Evolutionary conservation across 1,140 invertebrate genomes (phyloP), one percentile per base, ranked within the genome.

Genomic region (Eumeta japonica): DNA sequence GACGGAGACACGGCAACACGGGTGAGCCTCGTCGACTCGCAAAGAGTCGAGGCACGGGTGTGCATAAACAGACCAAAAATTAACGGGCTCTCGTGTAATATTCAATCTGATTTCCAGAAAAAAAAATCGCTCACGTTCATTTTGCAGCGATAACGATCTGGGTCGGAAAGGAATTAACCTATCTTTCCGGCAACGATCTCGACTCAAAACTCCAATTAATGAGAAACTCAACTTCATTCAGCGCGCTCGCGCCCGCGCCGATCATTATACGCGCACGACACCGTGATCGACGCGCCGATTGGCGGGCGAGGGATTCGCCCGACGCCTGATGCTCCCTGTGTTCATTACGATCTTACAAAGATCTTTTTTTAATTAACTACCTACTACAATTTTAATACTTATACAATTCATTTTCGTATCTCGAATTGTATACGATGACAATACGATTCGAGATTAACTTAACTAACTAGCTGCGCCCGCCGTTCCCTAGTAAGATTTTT

Each of bases 31-130:
- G n/a, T n/a, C n/a, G n/a, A n/a, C n/a, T n/a, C n/a, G n/a, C n/a
- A n/a, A n/a, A n/a, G n/a, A n/a, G n/a, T n/a, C n/a, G n/a, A n/a
- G n/a, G n/a, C n/a, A n/a, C n/a, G n/a, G n/a, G n/a, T n/a, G n/a
- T n/a, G 52, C 53, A n/a, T n/a, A 73, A 73, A 73, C 62, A 73
- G 61, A 71, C 68, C 59, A 71, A 73, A 73, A 71, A 63, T 68
- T 62, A 68, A 73, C 64, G 59, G 68, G 48, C 55, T 53, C 54
- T 58, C 57, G 58, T 73, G 68, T 73, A 73, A 71, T n/a, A n/a
- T 73, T 73, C 66, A 66, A 73, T 74, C 66, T 66, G 70, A 74
- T 74, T 74, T 71, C 70, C 66, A 74, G 70, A 71, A 74, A 74
- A 58, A 55, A n/a, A n/a, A 62, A 46, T 62, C 64, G 63, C 63